A percentile compares a stretch with the other conserved stretches of the same genome.
Evolutionary conservation across 2,797 vertebrate genomes (phyloP).

Genomic region (Clarias fuscus): DNA sequence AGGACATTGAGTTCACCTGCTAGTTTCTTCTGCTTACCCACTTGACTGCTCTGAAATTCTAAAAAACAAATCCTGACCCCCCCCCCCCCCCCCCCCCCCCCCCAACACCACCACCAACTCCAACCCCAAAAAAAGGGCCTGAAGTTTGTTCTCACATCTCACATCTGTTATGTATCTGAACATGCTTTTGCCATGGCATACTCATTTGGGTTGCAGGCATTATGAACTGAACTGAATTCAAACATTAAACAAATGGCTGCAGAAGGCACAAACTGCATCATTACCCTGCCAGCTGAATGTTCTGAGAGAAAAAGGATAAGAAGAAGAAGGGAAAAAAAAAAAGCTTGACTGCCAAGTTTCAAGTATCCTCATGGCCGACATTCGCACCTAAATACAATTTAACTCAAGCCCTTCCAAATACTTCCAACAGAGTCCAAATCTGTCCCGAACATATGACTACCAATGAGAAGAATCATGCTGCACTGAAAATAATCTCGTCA

Average conservation of each 20-base stretch:
- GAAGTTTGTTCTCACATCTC: conserved; percentile 28
- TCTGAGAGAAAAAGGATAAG: conserved; percentile 41
- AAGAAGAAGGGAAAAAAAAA: conserved; percentile 14
- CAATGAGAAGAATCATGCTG: conserved; percentile 20
- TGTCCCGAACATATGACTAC: conserved; percentile 26
- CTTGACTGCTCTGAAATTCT: conserved; percentile 16
- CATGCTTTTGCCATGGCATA: conserved; percentile 13
- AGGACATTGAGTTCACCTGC: neutral
- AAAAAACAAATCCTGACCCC: conserved; percentile 8
- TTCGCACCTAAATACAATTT: conserved; percentile 33
- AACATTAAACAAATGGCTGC: conserved; percentile 41
- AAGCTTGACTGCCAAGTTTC: conserved; percentile 35
- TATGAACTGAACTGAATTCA: conserved; percentile 41
- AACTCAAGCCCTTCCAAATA: conserved; percentile 35
- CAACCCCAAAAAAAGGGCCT: neutral
- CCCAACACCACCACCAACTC: no score
- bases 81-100: no score
- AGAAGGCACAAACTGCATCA: conserved; percentile 40
- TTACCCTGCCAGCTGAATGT: conserved; percentile 39
- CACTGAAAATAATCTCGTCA: neutral
- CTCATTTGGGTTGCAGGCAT: conserved; percentile 30
- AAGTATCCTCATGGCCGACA: conserved; percentile 31
- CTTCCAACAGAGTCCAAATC: conserved; percentile 32
- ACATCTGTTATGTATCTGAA: conserved; percentile 30
- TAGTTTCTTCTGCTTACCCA: conserved; percentile 11